Evolutionary conservation across 2,888 invertebrate genomes (phyloP).

Genomic region (Rhamnusium bicolor): DNA sequence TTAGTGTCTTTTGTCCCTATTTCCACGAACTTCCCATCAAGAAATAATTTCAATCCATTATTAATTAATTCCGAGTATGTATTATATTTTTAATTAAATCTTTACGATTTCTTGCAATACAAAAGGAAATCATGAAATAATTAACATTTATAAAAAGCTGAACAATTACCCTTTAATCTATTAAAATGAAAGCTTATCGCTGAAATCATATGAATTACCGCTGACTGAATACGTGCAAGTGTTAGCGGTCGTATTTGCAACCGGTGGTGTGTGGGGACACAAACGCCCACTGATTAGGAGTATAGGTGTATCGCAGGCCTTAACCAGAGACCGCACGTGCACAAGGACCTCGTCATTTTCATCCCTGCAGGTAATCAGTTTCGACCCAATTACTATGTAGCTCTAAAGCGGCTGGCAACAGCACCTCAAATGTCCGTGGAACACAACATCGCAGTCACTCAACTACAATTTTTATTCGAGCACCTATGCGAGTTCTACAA

Average conservation of each 20-base stretch:
- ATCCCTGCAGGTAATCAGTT: slow-evolving; percentile 52
- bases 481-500: slow-evolving; percentile 27
- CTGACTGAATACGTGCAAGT: slow-evolving; percentile 38
- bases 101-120: no score
- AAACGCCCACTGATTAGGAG: slow-evolving; percentile 33
- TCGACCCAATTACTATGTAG: slow-evolving; percentile 47
- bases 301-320: slow-evolving; percentile 34
- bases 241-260: slow-evolving; percentile 16
- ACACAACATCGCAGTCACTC: slow-evolving; percentile 21
- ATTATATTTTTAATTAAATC: no score
- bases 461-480: slow-evolving; percentile 29
- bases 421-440: slow-evolving; percentile 23
- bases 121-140: no score
- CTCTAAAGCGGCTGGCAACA: slow-evolving; percentile 23
- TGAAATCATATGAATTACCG: not conserved
- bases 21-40: no score
- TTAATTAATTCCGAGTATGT: no score
- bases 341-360: slow-evolving; percentile 47
- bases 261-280: slow-evolving; percentile 18
- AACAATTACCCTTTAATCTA: not conserved
- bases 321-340: slow-evolving; percentile 40
- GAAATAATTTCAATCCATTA: no score
- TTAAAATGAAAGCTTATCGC: not conserved
- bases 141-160: not conserved
- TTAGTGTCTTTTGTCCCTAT: no score